Base-by-base conservation (phyloP, 2,888 invertebrate species). In the Corbicula japonica region DNA sequence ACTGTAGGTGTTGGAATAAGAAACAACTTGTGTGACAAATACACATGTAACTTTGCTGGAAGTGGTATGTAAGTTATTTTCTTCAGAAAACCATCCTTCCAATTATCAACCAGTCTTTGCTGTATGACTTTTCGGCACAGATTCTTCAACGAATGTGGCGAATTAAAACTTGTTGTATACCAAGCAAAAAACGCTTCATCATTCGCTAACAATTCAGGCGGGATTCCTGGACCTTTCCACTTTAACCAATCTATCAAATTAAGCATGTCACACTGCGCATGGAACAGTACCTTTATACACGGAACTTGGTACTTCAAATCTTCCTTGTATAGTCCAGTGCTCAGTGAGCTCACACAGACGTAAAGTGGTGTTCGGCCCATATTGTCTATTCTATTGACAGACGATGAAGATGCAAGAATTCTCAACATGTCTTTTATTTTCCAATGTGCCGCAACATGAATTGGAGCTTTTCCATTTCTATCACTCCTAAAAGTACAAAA, bases 241-340 rank as follows among this genome's bases (percentile, higher is more conserved):
- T 91, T 89, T n/a, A 93, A 81, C 93, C 93, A 93, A 76, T 92
- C 92, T 10, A 91, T 89, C 10, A 93, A 86, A 80, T 93, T 93
- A 44, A 93, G 88, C 92, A 93, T 93, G 87, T 94, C 94, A 85
- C 93, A 93, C 66, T 92, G 92, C 34, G 92, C 90, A 62, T 88
- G 83, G 77, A 90, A 92, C 80, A 93, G 85, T 15, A 92, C 86
- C 70, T 91, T 87, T 32, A 92, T 90, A 75, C 91, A 91, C 5
- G 91, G 90, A 5, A 93, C 88, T 86, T 92, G 91, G 79, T 92
- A 91, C 58, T 91, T 91, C 61, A 93, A 85, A 79, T 93, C 93
- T 73, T 92, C 93, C 41, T 90, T 89, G 83, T 92, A 93, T n/a
- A 93, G 89, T 30, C 91, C 92, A 1, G 92, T 92, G 78, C 92